phyloP scores from a whole-genome alignment of 2,113 vertebrate species.

The Aspiorhynchus laticeps region DNA sequence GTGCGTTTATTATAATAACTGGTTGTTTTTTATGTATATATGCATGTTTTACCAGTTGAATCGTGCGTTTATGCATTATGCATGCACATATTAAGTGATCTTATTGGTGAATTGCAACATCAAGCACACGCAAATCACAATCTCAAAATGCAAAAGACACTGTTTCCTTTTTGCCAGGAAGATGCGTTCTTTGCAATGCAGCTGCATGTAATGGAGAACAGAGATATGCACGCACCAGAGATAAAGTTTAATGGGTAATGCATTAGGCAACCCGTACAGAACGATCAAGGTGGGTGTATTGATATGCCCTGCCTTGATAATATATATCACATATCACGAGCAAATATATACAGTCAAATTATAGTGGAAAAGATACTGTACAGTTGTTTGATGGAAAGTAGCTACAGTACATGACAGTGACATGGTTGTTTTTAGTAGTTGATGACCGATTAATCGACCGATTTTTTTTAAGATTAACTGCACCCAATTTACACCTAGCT shows the following conservation, averaged over 20 bases:
- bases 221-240: neutral
- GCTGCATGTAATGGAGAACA: neutral
- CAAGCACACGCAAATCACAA: neutral
- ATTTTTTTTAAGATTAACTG: neutral
- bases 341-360: neutral
- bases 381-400: neutral
- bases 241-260: neutral
- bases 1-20: neutral
- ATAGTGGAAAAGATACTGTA: neutral
- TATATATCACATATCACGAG: no score
- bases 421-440: neutral
- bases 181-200: slow-evolving; percentile 1
- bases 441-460: neutral
- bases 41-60: neutral
- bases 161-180: slow-evolving; percentile 32
- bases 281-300: slow-evolving; percentile 25
- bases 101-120: slow-evolving; percentile 2
- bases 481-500: neutral
- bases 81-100: neutral
- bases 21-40: neutral
- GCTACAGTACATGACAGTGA: neutral
- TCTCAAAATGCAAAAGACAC: neutral
- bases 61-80: slow-evolving; percentile 21
- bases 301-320: neutral
- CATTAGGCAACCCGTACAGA: neutral